phyloP scores from a whole-genome alignment of 2,797 vertebrate genomes.

The Sternarchorhynchus goeldii region DNA sequence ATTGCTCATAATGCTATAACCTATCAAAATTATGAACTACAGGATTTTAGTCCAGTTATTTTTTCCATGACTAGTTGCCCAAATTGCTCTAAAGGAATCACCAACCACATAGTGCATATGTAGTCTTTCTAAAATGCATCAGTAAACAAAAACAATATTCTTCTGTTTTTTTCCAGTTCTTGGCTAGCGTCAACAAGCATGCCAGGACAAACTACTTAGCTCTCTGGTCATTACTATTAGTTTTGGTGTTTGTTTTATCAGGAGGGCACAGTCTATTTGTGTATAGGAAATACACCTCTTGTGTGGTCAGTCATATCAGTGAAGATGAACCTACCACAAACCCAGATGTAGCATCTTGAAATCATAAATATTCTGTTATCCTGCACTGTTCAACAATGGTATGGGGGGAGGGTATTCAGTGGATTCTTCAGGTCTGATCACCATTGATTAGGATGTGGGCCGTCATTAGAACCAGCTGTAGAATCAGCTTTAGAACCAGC shows the following conservation, averaged over 20 bases:
- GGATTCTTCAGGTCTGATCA: slow-evolving; percentile 25
- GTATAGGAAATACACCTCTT: slow-evolving; percentile 44
- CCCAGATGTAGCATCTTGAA: slow-evolving; percentile 16
- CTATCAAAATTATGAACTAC: too few species aligned
- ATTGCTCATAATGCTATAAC: too few species aligned
- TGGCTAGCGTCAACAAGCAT: slow-evolving; percentile 36
- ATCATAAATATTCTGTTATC: slow-evolving; percentile 24
- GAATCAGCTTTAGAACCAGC: slow-evolving; percentile 2
- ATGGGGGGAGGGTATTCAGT: background rate
- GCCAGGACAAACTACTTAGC: slow-evolving; percentile 39
- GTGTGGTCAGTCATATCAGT: slow-evolving; percentile 41
- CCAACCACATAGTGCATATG: background rate
- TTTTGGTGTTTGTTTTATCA: slow-evolving; percentile 32
- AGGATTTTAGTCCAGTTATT: background rate
- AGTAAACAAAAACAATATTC: slow-evolving; percentile 36
- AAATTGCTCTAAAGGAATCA: background rate
- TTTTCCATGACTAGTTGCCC: background rate
- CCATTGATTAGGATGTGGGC: slow-evolving; percentile 22
- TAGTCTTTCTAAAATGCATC: background rate
- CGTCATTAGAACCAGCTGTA: background rate
- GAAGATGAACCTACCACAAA: slow-evolving; percentile 34
- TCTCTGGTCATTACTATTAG: slow-evolving; percentile 39
- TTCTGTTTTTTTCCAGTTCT: slow-evolving; percentile 40
- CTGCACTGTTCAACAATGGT: slow-evolving; percentile 2
- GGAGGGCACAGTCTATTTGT: slow-evolving; percentile 40